A percentile compares a stretch with the other conserved stretches of the same genome.
Conservation (phyloP, 2,888 invertebrate genomes). For the Liopterus haemorrhoidalis region DNA sequence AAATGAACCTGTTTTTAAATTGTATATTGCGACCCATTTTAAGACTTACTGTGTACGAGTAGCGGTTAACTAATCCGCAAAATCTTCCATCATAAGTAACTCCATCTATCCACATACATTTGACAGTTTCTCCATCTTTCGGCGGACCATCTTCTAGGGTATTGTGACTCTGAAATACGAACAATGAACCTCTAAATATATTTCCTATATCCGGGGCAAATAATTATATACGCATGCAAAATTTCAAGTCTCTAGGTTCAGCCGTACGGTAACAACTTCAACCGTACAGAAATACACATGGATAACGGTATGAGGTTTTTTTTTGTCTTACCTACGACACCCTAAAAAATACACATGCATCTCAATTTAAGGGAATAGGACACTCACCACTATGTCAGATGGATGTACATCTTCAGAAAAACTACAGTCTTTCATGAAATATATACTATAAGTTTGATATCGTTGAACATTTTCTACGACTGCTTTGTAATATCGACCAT, state of each 20-base stretch:
- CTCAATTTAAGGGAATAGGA: no score
- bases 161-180: constrained; percentile 36
- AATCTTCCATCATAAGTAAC: constrained; percentile 47
- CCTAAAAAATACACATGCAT: no score
- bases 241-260: no score
- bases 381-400: constrained; percentile 50
- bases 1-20: constrained; percentile 17
- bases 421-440: constrained; percentile 57
- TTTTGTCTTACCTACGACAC: no score
- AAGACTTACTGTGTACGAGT: constrained; percentile 44
- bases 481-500: constrained; percentile 54
- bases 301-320: no score
- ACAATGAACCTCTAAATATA: no score
- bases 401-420: constrained; percentile 53
- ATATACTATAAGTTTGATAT: constrained; percentile 53
- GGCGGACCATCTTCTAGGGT: constrained; percentile 37
- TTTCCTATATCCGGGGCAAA: no score
- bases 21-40: constrained; percentile 21
- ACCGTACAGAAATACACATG: no score
- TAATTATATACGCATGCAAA: no score
- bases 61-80: constrained; percentile 44
- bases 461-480: constrained; percentile 47
- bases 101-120: constrained; percentile 54
- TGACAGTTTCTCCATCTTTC: constrained; percentile 46
- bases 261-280: no score